Conservation (phyloP, 2,888 invertebrate genomes). For the Busseola fusca region DNA sequence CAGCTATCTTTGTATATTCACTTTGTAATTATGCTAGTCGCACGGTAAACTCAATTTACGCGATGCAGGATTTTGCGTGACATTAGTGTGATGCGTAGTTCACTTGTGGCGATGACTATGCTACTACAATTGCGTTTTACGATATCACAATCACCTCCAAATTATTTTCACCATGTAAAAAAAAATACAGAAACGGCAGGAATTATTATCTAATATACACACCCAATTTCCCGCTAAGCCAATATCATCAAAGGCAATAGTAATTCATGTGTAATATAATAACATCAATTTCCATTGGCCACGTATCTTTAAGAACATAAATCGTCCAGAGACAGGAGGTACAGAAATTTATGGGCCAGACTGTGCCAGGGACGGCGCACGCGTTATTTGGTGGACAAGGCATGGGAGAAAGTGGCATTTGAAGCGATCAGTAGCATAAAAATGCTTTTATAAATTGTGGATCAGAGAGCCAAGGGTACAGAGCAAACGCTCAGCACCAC, state of each 20-base stretch:
- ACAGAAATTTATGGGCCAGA: slow-evolving; percentile 74
- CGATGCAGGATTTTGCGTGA: not conserved
- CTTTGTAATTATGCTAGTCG: no score
- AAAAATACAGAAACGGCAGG: not conserved
- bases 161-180: not conserved
- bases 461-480: no score
- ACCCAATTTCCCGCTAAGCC: slow-evolving; percentile 28
- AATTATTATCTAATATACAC: not conserved
- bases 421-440: not conserved
- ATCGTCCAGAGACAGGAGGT: slow-evolving; percentile 71
- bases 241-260: slow-evolving; percentile 39
- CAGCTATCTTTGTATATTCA: no score
- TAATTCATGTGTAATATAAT: slow-evolving; percentile 65
- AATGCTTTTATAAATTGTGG: no score
- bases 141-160: not conserved
- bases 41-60: not conserved
- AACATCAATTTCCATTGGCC: slow-evolving; percentile 71
- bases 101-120: not conserved
- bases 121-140: not conserved
- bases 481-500: not conserved
- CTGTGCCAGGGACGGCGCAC: slow-evolving; percentile 64
- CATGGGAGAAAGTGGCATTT: slow-evolving; percentile 42
- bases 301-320: slow-evolving; percentile 73
- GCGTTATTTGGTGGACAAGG: slow-evolving; percentile 42
- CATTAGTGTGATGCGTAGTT: not conserved